Conservation (phyloP, 1,140 invertebrate genomes). For the Teleopsis dalmanni region DNA sequence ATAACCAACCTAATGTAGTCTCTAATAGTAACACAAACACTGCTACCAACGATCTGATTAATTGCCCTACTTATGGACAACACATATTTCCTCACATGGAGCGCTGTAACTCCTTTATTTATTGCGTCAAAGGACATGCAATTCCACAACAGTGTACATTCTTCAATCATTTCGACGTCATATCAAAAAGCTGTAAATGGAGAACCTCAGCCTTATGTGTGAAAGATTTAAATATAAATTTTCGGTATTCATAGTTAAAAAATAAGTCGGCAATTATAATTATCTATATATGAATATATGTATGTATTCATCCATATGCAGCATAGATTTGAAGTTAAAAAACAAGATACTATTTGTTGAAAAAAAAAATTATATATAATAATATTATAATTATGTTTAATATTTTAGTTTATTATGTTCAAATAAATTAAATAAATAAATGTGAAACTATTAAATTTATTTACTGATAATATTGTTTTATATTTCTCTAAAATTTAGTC, state of each 20-base stretch:
- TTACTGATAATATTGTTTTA: too few relatives aligned
- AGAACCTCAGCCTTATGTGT: constrained; percentile 29
- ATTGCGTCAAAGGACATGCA: constrained; percentile 36
- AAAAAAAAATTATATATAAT: too few relatives aligned
- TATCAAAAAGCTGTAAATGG: constrained; percentile 30
- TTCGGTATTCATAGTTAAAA: not conserved
- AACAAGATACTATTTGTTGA: too few relatives aligned
- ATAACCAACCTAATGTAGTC: not conserved
- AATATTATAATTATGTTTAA: too few relatives aligned
- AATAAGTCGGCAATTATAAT: not conserved
- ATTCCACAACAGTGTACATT: constrained; percentile 37
- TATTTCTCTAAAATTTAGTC: too few relatives aligned
- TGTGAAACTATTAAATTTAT: too few relatives aligned
- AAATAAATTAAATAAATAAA: too few relatives aligned
- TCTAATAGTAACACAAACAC: too few relatives aligned
- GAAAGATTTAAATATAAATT: constrained; percentile 26
- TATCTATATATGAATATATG: not conserved
- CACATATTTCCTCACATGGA: constrained; percentile 35
- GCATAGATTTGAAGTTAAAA: too few relatives aligned
- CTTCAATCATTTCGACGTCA: constrained; percentile 34
- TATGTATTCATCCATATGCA: too few relatives aligned
- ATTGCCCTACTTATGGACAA: constrained; percentile 33
- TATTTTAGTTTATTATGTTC: too few relatives aligned
- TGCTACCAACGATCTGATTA: constrained; percentile 17
- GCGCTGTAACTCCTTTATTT: constrained; percentile 40